Conservation (phyloP, 2,113 vertebrate genomes). For the Okapia johnstoni region DNA sequence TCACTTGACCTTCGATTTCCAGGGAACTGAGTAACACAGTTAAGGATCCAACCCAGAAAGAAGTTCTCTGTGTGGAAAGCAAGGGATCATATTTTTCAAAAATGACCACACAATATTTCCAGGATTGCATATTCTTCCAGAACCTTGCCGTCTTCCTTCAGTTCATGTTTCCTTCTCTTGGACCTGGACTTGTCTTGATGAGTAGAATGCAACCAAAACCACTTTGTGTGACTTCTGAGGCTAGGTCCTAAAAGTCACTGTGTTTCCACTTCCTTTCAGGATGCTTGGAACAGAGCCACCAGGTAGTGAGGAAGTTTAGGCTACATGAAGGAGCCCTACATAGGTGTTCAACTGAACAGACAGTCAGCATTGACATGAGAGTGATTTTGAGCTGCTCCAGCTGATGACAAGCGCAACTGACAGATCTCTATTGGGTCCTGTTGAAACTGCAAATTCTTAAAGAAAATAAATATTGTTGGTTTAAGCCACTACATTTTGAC, state of each 20-base stretch:
- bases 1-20: not conserved
- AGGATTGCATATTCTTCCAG: not conserved
- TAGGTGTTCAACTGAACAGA: not conserved
- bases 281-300: not conserved
- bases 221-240: not conserved
- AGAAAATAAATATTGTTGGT: not conserved
- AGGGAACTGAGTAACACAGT: not conserved
- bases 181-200: not conserved
- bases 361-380: not conserved
- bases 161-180: not conserved
- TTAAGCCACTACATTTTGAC: not conserved
- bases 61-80: not conserved
- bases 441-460: not conserved
- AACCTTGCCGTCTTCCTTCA: not conserved
- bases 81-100: not conserved
- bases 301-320: not conserved
- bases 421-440: not conserved
- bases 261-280: not conserved
- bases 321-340: too few species aligned
- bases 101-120: not conserved
- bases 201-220: not conserved
- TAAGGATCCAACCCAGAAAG: not conserved
- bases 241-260: not conserved
- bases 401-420: not conserved
- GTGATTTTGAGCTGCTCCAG: not conserved